These are phyloP conservation scores for Sialis fuliginosa DNA, from an alignment of 2,888 invertebrate species.

Conservation along the genomic window DNA sequence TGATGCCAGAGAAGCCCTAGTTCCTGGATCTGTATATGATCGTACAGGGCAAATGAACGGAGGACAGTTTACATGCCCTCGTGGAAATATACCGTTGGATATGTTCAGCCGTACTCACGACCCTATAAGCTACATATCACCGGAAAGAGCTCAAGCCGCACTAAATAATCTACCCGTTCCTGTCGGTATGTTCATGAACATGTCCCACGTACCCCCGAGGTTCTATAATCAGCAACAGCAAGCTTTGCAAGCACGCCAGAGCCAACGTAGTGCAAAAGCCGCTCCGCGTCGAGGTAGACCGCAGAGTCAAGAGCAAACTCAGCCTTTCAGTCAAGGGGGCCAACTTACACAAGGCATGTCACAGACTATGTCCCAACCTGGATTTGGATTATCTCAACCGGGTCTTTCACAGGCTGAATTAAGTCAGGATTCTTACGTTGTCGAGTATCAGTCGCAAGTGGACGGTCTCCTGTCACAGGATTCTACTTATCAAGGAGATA, in stretches of 20 bases:
- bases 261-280: slow-evolving; percentile 20
- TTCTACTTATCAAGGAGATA: slow-evolving; percentile 59
- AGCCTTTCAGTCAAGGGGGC: slow-evolving; percentile 46
- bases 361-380: slow-evolving; percentile 50
- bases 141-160: slow-evolving; percentile 56
- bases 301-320: slow-evolving; percentile 11
- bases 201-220: slow-evolving; percentile 58
- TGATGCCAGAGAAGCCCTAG: slow-evolving; percentile 87
- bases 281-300: neutral
- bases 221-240: slow-evolving; percentile 61
- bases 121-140: slow-evolving; percentile 83
- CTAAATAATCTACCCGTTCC: slow-evolving; percentile 78
- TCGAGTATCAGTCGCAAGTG: slow-evolving; percentile 83
- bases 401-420: slow-evolving; percentile 55
- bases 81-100: slow-evolving; percentile 29
- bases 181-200: slow-evolving; percentile 87
- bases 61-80: slow-evolving; percentile 19
- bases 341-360: slow-evolving; percentile 62
- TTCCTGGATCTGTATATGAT: slow-evolving; percentile 87
- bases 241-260: slow-evolving; percentile 38
- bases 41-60: slow-evolving; percentile 34
- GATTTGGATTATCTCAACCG: slow-evolving; percentile 46
- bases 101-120: slow-evolving; percentile 62
- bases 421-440: slow-evolving; percentile 67
- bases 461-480: slow-evolving; percentile 90